These are phyloP conservation scores for Cynodonichthys magdalenae DNA, from an alignment of 2,797 vertebrate genomes.

Conservation along the genomic window DNA sequence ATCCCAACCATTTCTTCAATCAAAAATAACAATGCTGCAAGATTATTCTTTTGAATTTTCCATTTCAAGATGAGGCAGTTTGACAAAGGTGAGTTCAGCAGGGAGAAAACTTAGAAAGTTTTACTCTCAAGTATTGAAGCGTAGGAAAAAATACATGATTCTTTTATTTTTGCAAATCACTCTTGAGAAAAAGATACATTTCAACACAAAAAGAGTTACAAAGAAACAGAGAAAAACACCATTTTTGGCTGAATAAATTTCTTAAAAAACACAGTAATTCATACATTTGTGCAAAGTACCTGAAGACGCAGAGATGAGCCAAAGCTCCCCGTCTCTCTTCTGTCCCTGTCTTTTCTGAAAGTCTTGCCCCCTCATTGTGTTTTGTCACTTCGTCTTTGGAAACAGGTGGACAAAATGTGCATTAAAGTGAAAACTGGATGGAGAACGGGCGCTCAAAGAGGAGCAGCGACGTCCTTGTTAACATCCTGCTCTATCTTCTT, in stretches of 20 bases:
- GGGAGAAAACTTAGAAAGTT: background rate
- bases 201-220: constrained; percentile 45
- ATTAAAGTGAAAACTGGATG: constrained; percentile 34
- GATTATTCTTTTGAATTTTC: constrained; percentile 21
- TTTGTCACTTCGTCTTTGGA: constrained; percentile 31
- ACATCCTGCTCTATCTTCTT: constrained; percentile 21
- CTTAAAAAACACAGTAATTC: constrained; percentile 56
- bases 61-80: constrained; percentile 6
- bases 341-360: constrained; percentile 5
- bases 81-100: background rate
- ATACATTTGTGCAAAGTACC: constrained; percentile 69
- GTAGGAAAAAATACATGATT: constrained; percentile 40
- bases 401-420: constrained; percentile 31
- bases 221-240: constrained; percentile 46
- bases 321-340: constrained; percentile 18
- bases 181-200: constrained; percentile 54
- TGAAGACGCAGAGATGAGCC: constrained; percentile 38
- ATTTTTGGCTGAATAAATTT: constrained; percentile 79
- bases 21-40: background rate
- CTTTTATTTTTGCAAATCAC: constrained; percentile 72
- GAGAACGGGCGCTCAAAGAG: constrained; percentile 34
- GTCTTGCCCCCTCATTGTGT: constrained; percentile 21
- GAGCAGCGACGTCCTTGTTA: constrained; percentile 34
- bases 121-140: constrained; percentile 12
- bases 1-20: background rate